A percentile compares a stretch with the other conserved stretches of the same genome.
phyloP scores from a whole-genome alignment of 1,140 invertebrate genomes.

The Magallana angulata region DNA sequence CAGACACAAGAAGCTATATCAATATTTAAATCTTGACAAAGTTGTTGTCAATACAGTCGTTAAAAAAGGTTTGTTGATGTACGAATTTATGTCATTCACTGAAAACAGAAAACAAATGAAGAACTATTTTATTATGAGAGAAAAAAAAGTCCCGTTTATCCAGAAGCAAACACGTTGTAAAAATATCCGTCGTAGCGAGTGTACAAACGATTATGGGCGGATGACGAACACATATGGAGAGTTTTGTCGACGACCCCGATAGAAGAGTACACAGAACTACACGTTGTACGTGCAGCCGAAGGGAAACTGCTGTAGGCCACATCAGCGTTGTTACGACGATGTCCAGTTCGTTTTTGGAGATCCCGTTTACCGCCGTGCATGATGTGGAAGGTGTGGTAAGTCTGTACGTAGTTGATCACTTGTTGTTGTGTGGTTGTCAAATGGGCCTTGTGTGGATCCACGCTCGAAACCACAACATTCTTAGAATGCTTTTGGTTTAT shows the following conservation, averaged over 20 bases:
- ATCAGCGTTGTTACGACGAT: not conserved
- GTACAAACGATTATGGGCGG: not conserved
- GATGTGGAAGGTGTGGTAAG: not conserved
- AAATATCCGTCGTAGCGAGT: not conserved
- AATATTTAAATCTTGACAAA: no score
- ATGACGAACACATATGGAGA: not conserved
- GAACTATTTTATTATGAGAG: no score
- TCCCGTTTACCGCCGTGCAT: not conserved
- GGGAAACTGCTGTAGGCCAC: not conserved
- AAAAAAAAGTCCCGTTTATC: not conserved
- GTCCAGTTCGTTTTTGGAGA: not conserved
- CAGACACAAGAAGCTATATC: no score
- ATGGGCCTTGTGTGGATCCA: not conserved
- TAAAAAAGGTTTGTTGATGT: no score
- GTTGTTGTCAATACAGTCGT: no score
- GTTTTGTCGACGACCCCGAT: not conserved
- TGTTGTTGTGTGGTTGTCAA: not conserved
- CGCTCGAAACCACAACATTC: not conserved
- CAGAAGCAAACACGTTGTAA: not conserved
- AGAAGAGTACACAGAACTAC: not conserved
- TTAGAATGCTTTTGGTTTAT: not conserved
- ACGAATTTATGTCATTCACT: no score
- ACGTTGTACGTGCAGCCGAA: not conserved
- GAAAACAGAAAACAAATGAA: no score
- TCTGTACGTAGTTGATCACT: not conserved